Percentiles rank a stretch among this genome's conserved stretches.
Evolutionary conservation across 2,888 invertebrate species (phyloP).

Genomic region (Campoletis raptor): DNA sequence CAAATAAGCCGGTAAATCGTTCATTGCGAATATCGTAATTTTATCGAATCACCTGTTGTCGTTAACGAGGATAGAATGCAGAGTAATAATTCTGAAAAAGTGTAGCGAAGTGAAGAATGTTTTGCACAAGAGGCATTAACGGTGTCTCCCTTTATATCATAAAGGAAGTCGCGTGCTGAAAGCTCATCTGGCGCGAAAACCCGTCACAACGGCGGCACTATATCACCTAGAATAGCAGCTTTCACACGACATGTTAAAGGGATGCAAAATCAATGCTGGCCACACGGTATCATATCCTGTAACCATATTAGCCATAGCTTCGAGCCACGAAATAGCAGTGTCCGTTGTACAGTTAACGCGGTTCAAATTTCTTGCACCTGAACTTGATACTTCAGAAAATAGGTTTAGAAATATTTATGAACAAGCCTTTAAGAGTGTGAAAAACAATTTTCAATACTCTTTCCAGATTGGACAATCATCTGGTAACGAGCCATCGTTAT

Average conservation of each 20-base stretch:
- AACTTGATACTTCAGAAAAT: neutral
- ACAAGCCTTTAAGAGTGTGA: neutral
- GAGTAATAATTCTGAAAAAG: constrained; percentile 70
- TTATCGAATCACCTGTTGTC: constrained; percentile 78
- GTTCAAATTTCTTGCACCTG: neutral
- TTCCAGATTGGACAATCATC: constrained; percentile 94
- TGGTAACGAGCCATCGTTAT: constrained; percentile 92
- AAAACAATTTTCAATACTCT: constrained; percentile 12
- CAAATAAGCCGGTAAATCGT: constrained; percentile 8
- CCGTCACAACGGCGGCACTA: constrained; percentile 79
- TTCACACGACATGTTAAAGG: constrained; percentile 79
- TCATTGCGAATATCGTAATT: constrained; percentile 12
- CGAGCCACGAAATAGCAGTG: constrained; percentile 45
- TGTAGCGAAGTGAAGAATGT: constrained; percentile 66
- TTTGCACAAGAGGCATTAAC: constrained; percentile 65
- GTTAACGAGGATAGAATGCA: constrained; percentile 59
- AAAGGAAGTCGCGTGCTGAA: constrained; percentile 81
- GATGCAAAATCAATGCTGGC: constrained; percentile 80
- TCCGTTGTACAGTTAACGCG: constrained; percentile 36
- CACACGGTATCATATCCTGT: constrained; percentile 78
- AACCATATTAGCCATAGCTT: constrained; percentile 70
- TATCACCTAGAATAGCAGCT: constrained; percentile 79
- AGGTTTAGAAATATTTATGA: neutral
- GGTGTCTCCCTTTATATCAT: constrained; percentile 74
- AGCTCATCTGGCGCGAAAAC: constrained; percentile 80